Evolutionary conservation across 1,140 invertebrate species (phyloP), one percentile per base, ranked within the genome.

Genomic region (Proctacanthus coquilletti): DNA sequence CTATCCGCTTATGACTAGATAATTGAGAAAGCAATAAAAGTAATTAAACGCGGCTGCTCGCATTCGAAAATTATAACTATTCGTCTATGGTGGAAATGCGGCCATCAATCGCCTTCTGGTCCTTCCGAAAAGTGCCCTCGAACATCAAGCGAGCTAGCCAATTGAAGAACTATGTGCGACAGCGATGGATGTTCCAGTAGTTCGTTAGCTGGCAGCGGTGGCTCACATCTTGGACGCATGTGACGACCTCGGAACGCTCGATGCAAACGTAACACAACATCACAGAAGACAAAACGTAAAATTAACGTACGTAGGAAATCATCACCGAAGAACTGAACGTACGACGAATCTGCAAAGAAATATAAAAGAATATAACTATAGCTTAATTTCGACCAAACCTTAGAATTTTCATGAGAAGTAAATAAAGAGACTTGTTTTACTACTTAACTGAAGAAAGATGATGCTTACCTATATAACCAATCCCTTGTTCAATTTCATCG

Each of bases 241-340:
- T 83, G 80, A 1, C 84, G 72, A 21, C 83, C 75, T 50, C 85
- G 68, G 55, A 80, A 81, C 29, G 76, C 76, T 39, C 84, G 73
- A 63, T 96, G 89, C 48, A 89, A 63, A 42, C 83, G 76, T 38
- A 94, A 63, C 21, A 84, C 79, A 48, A 87, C 77, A 65, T 85
- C 84, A 67, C 89, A 95, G 69, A 96, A 95, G 40, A 95, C 77
- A 64, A 85, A 94, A 35, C 91, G 74, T 34, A 94, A 68, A 38
- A 94, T 65, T 34, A 95, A 64, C 34, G 91, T 68, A 38, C 89
- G 75, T 40, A 95, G 69, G 64, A 95, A 95, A 54, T 95, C 88
- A 62, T 95, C 91, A 15, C 86, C 85, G 62, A 93, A 84, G 64
- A 95, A 94, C 60, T 84, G 74, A 39, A 87, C 64, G 56, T 84